Percentiles rank a stretch among this genome's conserved stretches.
These are phyloP conservation scores for Microtus ochrogaster DNA, from an alignment of 2,113 vertebrate species.

Conservation along the genomic window DNA sequence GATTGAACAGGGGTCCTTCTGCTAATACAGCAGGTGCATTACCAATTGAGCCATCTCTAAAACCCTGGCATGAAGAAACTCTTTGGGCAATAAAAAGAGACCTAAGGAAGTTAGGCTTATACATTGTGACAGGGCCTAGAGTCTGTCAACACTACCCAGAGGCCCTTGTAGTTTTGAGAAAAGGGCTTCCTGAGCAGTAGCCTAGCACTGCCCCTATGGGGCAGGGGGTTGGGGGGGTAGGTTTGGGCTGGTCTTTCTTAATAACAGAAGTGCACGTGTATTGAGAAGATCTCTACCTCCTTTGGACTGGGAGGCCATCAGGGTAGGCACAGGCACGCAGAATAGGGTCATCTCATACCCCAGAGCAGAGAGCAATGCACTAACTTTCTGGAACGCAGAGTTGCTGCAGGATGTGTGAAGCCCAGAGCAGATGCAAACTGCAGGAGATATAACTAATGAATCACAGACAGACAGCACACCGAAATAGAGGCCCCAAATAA, in stretches of 20 bases:
- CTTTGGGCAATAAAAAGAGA: background rate
- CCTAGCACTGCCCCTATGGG: background rate
- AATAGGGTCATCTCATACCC: background rate
- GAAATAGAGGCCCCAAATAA: slow-evolving; percentile 77
- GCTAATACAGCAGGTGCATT: background rate
- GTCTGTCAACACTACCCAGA: background rate
- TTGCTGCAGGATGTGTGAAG: background rate
- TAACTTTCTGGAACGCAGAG: slow-evolving; percentile 20
- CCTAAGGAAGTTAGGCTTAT: background rate
- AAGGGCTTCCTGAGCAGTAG: background rate
- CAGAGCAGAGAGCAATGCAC: slow-evolving; percentile 35
- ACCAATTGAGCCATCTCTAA: too few relatives aligned
- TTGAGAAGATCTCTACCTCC: background rate
- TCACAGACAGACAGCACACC: slow-evolving; percentile 69
- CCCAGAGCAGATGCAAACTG: slow-evolving; percentile 46
- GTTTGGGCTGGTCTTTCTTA: background rate
- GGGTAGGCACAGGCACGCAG: background rate
- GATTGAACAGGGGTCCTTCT: too few relatives aligned
- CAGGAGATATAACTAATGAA: slow-evolving; percentile 67
- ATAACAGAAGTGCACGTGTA: fast-evolving
- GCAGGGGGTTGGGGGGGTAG: fast-evolving
- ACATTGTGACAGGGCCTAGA: background rate
- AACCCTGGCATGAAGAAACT: background rate
- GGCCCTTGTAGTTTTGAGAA: background rate
- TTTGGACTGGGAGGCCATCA: background rate